Base-by-base conservation (phyloP, 2,797 vertebrate genomes). In the Tapirus indicus region DNA sequence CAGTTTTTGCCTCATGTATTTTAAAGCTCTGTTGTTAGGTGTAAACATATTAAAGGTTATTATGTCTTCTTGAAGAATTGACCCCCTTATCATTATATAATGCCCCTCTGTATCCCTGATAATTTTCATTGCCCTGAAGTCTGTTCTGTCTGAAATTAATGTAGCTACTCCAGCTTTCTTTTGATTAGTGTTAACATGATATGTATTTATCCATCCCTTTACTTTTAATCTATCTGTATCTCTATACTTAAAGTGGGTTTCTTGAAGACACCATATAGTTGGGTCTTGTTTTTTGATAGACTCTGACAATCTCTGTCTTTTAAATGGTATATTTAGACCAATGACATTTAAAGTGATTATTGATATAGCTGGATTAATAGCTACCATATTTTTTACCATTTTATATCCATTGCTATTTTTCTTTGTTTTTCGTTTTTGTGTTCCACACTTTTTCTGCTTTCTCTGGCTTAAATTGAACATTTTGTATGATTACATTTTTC, bases 81-180 rank as follows among this genome's bases (percentile, higher is more conserved):
- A 41, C 25, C 16, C 17, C 25, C 68, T 79, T 58, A 47, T 78
- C 10, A 25, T 93, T 87, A 71, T 66, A 25, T 79, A 72, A n/a
- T 64, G 8, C 27, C 12, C 20, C n/a, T 69, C 54, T 78, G 56
- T 69, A 69, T 49, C 27, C 16, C 41, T 72, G 27, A n/a, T 88
- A 27, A 71, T 90, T 92, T 75, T 84, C 16, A 52, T 85, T 89
- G 58, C 44, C 74, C 47, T 90, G 58, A 90, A 68, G 20, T 92
- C 41, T 80, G 10, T 60, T 47, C 47, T 47, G 47, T 47, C 21
- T 87, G 66, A 78, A 69, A 38, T 86, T 23, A 93, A 64, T 44
- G 69, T 35, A 58, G 38, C 6, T 58, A 49, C 11, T 69, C 21
- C 11, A 47, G 18, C 23, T 78, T 78, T 78, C 52, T 38, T 87